Evolutionary conservation across 2,888 invertebrate genomes (phyloP), one percentile per base, ranked within the genome.

Genomic region (Luperina nickerlii): DNA sequence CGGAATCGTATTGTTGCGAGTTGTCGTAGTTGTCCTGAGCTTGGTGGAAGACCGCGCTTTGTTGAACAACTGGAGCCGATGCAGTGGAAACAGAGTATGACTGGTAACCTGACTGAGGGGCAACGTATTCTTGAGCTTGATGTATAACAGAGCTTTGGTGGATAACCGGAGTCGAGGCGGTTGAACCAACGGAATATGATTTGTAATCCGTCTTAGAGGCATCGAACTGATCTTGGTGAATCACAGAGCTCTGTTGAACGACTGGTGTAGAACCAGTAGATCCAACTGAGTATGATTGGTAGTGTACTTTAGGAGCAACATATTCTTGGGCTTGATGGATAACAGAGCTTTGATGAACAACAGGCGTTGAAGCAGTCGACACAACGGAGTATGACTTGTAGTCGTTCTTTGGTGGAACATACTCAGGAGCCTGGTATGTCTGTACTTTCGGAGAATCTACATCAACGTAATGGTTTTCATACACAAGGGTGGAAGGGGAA

Each of bases 401-500:
- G 27, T 93, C 89, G 32, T 90, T 91, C 83, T 94, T 94, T 1
- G 95, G 95, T 81, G 94, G 92, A 73, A 93, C 86, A 71, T 93
- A 93, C 72, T 94, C 93, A 48, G 91, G 90, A 24, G 93, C 93
- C 82, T 93, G 92, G 76, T 94, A 95, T 7, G 90, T 83, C 86
- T 93, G 90, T 27, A 91, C 80, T 78, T 92, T 94, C 2, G 95
- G 93, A 42, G 92, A 82, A 81, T 95, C 94, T 69, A 95, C 93
- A 78, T 95, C 95, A 42, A 90, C 81, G 74, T 95, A 96, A 84
- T 96, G 96, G 63, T 95, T 92, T 93, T 97, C 96, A 77, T 96
- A 96, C 9, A 94, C 88, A 27, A 96, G 90, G 18, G 92, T 93
- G 24, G 96, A 92, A 63, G 96, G 96, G 27, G 96, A 93, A 6